These are phyloP conservation scores for Dysdera silvatica DNA, from an alignment of 1,140 invertebrate species.

Conservation along the genomic window DNA sequence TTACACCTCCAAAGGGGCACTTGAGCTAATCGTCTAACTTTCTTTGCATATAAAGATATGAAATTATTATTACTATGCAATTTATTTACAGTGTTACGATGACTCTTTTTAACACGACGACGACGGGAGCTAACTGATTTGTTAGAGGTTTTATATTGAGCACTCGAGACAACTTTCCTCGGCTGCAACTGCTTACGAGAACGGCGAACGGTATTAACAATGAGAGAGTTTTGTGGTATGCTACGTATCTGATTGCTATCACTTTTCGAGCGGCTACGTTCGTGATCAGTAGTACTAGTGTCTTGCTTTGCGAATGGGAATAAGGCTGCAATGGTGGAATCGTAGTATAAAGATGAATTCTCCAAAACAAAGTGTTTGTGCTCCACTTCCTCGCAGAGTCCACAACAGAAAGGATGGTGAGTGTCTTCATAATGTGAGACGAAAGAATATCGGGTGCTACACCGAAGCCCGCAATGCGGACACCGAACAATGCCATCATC, in stretches of 20 bases:
- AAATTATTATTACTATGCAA: slow-evolving; percentile 13
- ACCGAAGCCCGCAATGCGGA: slow-evolving; percentile 40
- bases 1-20: slow-evolving; percentile 24
- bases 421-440: slow-evolving; percentile 18
- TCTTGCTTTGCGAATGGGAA: slow-evolving; percentile 23
- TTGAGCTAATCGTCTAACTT: slow-evolving; percentile 24
- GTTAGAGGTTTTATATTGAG: no score
- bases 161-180: slow-evolving; percentile 45
- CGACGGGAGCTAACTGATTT: no score
- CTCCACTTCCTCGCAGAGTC: slow-evolving; percentile 18
- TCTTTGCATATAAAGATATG: slow-evolving; percentile 25
- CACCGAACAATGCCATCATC: slow-evolving; percentile 40
- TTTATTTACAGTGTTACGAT: slow-evolving; percentile 11
- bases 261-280: neutral
- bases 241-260: neutral
- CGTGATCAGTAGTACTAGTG: no score
- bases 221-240: neutral
- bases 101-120: no score
- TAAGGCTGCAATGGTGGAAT: slow-evolving; percentile 18
- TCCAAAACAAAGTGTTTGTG: slow-evolving; percentile 21
- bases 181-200: slow-evolving; percentile 48
- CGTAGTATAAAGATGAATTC: neutral
- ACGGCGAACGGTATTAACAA: slow-evolving; percentile 25
- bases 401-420: slow-evolving; percentile 23
- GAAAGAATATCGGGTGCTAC: slow-evolving; percentile 19